Conservation (phyloP, 2,888 invertebrate species). For the Acanthosepion esculentum region DNA sequence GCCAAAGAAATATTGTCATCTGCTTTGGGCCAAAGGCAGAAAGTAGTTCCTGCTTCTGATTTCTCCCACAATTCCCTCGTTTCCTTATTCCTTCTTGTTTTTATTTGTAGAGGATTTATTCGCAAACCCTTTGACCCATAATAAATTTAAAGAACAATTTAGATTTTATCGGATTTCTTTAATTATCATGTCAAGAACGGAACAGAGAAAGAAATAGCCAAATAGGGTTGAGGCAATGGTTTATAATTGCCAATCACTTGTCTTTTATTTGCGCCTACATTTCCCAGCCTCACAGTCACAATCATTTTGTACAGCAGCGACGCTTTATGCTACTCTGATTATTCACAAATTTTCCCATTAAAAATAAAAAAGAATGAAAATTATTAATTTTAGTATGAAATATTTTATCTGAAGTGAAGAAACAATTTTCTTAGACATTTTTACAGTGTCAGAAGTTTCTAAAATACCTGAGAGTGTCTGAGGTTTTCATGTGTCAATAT, state of each 20-base stretch:
- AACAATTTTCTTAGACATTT: background rate
- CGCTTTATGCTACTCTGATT: background rate
- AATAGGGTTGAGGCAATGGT: background rate
- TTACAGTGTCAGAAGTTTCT: too few relatives aligned
- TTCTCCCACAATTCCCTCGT: background rate
- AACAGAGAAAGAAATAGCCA: background rate
- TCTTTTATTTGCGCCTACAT: background rate
- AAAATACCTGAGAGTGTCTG: too few relatives aligned
- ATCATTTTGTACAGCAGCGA: background rate
- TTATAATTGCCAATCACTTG: background rate
- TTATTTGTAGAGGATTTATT: slow-evolving; percentile 5
- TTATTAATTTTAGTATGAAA: background rate
- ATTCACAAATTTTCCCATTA: background rate
- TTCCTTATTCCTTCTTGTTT: background rate
- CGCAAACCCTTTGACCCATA: background rate
- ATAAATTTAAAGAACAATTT: slow-evolving; percentile 33
- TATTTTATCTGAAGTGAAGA: background rate
- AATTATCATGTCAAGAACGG: background rate
- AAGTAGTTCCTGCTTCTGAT: background rate
- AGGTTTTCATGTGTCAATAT: too few relatives aligned
- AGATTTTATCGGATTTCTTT: slow-evolving; percentile 12
- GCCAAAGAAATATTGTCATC: background rate
- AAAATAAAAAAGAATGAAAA: background rate
- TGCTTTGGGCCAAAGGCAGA: background rate
- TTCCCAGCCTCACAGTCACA: too few relatives aligned